Evolutionary conservation across 2,797 vertebrate genomes (phyloP).

Genomic region (Malacoctenus gilli): DNA sequence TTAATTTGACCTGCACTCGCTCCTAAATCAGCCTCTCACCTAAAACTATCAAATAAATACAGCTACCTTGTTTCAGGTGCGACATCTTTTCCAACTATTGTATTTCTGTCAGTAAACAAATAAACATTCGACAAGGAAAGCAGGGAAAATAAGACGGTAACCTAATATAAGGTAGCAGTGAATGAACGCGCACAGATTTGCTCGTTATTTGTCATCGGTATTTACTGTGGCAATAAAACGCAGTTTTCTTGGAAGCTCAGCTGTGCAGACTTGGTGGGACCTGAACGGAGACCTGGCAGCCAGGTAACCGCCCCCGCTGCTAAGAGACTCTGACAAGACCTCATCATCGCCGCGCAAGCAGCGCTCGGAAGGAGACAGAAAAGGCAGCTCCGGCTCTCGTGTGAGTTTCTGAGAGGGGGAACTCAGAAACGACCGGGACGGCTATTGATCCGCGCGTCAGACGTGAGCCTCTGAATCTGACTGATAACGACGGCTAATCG

Average conservation of each 20-base stretch:
- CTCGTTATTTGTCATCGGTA: neutral
- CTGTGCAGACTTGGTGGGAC: neutral
- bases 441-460: slow-evolving; percentile 65
- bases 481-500: slow-evolving; percentile 68
- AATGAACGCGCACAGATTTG: slow-evolving; percentile 1
- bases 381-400: slow-evolving; percentile 22
- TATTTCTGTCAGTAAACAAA: slow-evolving; percentile 5
- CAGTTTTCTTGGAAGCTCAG: slow-evolving; percentile 1
- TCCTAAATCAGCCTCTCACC: slow-evolving; percentile 16
- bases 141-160: neutral
- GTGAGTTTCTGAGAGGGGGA: slow-evolving; percentile 53
- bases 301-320: slow-evolving; percentile 11
- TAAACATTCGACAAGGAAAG: neutral
- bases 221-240: slow-evolving; percentile 1
- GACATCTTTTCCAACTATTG: neutral
- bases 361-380: slow-evolving; percentile 40
- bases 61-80: slow-evolving; percentile 1
- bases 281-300: slow-evolving; percentile 4
- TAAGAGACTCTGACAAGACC: slow-evolving; percentile 32
- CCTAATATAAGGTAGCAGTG: neutral
- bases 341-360: slow-evolving; percentile 47
- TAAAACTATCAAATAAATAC: slow-evolving; percentile 17
- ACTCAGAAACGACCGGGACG: slow-evolving; percentile 55
- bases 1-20: slow-evolving; percentile 25
- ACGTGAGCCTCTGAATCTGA: slow-evolving; percentile 50